Conservation (phyloP, 30 jellyfish, hydroid and myxozoan species). For the Aurelia coerulea region DNA sequence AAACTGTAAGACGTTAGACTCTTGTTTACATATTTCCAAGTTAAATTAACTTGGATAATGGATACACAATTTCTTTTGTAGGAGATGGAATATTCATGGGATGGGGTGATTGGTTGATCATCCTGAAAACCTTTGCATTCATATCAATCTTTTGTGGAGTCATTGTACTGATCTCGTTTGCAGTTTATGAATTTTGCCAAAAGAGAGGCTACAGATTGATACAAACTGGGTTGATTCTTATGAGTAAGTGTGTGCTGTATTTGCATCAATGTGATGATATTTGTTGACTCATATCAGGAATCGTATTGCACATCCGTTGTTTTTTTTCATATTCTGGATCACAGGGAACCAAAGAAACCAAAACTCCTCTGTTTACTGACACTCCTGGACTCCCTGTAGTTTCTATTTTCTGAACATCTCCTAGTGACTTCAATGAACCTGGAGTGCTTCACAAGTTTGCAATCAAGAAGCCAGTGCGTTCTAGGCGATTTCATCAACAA, state of each 20-base stretch:
- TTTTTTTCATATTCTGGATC: too few species aligned
- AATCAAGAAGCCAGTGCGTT: too few species aligned
- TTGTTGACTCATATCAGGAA: not conserved
- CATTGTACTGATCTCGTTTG: conserved; percentile 10
- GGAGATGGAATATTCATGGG: conserved; percentile 46
- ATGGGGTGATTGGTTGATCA: conserved; percentile 50
- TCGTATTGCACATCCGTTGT: too few species aligned
- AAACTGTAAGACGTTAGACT: too few species aligned
- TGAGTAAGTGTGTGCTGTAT: conserved; percentile 23
- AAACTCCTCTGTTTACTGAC: too few species aligned
- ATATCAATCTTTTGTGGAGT: conserved; percentile 30
- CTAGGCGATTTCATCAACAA: too few species aligned
- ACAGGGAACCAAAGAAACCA: too few species aligned
- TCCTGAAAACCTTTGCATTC: conserved; percentile 38
- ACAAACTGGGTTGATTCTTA: conserved; percentile 19
- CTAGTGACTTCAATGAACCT: too few species aligned
- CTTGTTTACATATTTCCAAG: too few species aligned
- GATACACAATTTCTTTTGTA: not conserved
- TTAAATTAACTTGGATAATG: not conserved
- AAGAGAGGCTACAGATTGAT: conserved; percentile 10
- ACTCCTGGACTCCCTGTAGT: too few species aligned
- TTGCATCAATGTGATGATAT: not conserved
- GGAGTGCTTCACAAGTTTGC: too few species aligned
- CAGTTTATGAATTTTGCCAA: conserved; percentile 16
- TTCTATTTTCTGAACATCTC: too few species aligned